Percentiles rank a stretch among this genome's conserved stretches.
Conservation (phyloP, 2,113 vertebrate species). For the Montifringilla adamsi region DNA sequence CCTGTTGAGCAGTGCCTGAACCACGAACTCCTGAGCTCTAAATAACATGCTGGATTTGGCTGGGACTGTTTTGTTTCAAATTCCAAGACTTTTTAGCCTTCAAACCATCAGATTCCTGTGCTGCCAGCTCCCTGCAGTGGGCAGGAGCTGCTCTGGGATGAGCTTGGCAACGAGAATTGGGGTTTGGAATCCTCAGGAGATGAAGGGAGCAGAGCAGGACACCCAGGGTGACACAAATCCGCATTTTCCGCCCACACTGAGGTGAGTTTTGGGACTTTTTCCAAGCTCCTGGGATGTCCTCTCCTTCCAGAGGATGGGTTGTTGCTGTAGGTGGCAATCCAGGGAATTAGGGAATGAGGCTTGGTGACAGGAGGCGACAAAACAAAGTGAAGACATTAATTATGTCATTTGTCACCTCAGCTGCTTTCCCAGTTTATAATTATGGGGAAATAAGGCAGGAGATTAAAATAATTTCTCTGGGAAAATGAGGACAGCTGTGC, state of each 20-base stretch:
- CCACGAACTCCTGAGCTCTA: neutral
- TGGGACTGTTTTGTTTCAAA: neutral
- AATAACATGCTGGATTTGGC: neutral
- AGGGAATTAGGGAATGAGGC: neutral
- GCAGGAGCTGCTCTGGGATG: neutral
- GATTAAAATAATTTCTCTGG: neutral
- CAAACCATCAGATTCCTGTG: neutral
- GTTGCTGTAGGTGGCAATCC: neutral
- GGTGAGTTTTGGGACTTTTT: neutral
- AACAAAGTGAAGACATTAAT: neutral
- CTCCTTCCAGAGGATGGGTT: neutral
- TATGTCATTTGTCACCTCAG: neutral
- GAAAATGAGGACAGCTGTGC: neutral
- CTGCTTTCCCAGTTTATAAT: neutral
- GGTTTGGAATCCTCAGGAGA: neutral
- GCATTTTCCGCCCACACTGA: neutral
- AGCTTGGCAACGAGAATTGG: accelerated
- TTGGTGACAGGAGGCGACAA: neutral
- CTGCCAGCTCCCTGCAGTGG: accelerated
- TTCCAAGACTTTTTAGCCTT: neutral
- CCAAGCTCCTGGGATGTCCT: neutral
- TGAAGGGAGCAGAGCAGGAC: neutral
- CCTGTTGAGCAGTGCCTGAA: neutral
- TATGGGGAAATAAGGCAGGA: neutral
- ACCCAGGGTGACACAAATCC: neutral